Evolutionary conservation across 2,797 vertebrate genomes (phyloP).

Genomic region (Microhierax caerulescens): DNA sequence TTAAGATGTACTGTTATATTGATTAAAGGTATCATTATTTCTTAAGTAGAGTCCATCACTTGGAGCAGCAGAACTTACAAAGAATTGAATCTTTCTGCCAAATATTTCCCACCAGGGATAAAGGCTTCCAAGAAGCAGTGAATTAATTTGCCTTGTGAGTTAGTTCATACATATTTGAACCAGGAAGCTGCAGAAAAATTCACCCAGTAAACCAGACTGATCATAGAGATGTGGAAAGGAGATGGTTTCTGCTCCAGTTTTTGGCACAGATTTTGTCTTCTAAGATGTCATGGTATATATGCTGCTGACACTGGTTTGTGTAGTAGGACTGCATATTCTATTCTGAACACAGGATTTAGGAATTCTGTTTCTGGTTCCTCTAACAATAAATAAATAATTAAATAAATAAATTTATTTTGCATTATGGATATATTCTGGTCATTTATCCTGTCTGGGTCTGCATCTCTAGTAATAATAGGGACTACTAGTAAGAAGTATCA

Average conservation of each 20-base stretch:
- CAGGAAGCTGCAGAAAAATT: background rate
- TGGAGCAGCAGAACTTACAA: background rate
- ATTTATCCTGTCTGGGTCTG: background rate
- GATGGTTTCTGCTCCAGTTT: background rate
- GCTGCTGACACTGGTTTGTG: background rate
- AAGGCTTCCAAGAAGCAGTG: background rate
- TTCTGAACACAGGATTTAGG: background rate
- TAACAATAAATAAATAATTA: background rate
- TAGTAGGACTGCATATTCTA: background rate
- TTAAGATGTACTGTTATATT: background rate
- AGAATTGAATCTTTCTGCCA: background rate
- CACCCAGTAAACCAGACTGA: background rate
- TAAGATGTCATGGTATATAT: background rate
- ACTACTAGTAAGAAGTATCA: background rate
- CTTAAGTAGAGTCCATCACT: background rate
- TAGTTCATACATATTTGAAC: background rate
- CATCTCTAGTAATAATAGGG: background rate
- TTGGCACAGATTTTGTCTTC: background rate
- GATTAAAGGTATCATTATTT: background rate
- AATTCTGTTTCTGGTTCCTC: background rate
- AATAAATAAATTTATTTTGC: background rate
- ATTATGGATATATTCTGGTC: background rate
- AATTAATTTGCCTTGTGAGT: background rate
- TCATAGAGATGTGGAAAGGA: background rate
- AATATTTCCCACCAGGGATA: background rate